Percentiles rank a stretch among this genome's conserved stretches.
Evolutionary conservation across 2,888 invertebrate species (phyloP).

Genomic region (Trachelus troglodyta): DNA sequence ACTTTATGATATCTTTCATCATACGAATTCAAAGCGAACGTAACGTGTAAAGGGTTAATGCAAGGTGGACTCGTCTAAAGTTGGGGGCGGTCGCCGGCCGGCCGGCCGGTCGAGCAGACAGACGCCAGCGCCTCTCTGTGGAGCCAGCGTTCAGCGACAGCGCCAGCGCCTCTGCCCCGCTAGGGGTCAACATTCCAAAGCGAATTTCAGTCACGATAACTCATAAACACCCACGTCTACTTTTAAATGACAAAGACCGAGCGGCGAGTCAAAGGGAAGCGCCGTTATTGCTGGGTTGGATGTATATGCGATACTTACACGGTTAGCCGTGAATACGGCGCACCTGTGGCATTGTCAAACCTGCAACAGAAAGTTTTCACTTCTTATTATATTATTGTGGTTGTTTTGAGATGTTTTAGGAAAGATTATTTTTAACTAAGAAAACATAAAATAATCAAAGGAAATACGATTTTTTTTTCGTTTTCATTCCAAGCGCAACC

Average conservation of each 20-base stretch:
- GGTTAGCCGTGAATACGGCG: background rate
- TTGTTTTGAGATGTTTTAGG: background rate
- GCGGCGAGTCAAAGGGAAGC: constrained; percentile 13
- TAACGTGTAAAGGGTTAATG: background rate
- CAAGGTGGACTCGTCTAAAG: constrained; percentile 21
- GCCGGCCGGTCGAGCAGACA: constrained; percentile 35
- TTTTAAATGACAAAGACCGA: constrained; percentile 24
- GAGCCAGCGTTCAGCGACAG: constrained; percentile 30
- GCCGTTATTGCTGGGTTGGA: background rate
- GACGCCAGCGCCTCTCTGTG: constrained; percentile 38
- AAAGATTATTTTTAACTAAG: background rate
- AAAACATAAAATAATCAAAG: background rate
- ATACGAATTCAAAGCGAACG: background rate
- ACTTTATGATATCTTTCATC: background rate
- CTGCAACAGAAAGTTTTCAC: background rate
- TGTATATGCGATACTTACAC: constrained; percentile 7
- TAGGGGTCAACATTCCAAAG: constrained; percentile 45
- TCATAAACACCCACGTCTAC: constrained; percentile 24
- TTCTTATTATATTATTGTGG: background rate
- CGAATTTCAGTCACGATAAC: constrained; percentile 43
- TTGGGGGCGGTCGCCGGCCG: constrained; percentile 29
- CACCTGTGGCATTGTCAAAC: constrained; percentile 4
- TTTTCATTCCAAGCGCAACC: background rate
- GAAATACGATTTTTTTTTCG: background rate
- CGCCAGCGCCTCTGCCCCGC: constrained; percentile 29